These are phyloP conservation scores for Meloidogyne floridensis DNA, from an alignment of 1,140 invertebrate species.

Conservation along the genomic window DNA sequence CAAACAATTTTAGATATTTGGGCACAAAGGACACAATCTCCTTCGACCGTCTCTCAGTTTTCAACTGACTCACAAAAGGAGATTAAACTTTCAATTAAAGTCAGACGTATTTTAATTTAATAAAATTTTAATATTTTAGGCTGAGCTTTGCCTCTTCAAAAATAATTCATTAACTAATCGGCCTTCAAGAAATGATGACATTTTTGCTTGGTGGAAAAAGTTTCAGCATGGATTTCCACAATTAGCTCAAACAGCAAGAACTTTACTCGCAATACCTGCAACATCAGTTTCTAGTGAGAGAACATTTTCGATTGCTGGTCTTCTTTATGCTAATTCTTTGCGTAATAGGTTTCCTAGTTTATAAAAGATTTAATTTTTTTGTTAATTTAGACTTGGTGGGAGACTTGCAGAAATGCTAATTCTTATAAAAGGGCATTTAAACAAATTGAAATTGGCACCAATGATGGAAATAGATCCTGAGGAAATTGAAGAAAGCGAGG, in stretches of 20 bases:
- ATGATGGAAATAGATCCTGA: not conserved
- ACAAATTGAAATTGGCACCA: not conserved
- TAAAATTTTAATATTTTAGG: not conserved
- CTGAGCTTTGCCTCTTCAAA: not conserved
- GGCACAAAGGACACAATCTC: not conserved
- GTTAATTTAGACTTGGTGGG: no score
- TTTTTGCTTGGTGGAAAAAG: not conserved
- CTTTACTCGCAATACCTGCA: not conserved
- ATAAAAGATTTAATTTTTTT: no score
- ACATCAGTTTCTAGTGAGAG: not conserved
- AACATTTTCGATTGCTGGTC: not conserved
- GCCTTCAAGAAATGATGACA: not conserved
- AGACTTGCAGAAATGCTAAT: not conserved
- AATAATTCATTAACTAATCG: not conserved
- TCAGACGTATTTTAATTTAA: not conserved
- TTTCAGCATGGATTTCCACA: not conserved
- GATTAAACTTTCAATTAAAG: not conserved
- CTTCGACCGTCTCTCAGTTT: not conserved
- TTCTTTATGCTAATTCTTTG: constrained; percentile 2
- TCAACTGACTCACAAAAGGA: constrained; percentile 5
- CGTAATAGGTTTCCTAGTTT: not conserved
- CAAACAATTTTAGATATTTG: not conserved
- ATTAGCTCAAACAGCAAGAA: not conserved
- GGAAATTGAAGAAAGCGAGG: not conserved
- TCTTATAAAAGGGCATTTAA: not conserved